These are phyloP conservation scores for Ellobium chinense DNA, from an alignment of 2,888 invertebrate genomes.

Conservation along the genomic window DNA sequence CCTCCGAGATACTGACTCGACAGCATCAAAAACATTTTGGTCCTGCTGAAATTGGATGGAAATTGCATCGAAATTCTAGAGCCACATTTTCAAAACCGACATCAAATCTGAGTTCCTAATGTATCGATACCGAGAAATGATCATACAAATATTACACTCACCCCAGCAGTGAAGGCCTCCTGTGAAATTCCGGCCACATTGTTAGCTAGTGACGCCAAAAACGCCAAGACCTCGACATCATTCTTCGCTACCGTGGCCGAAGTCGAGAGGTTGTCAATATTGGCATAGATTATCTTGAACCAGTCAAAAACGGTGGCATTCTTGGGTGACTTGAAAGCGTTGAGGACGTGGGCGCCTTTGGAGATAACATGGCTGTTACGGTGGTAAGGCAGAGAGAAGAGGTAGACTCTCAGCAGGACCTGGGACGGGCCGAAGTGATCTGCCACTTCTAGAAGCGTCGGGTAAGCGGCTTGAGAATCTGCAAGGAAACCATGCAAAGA, in stretches of 20 bases:
- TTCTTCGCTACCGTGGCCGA: neutral
- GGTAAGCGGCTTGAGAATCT: conserved; percentile 61
- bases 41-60: too few relatives aligned
- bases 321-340: neutral
- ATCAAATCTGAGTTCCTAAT: too few relatives aligned
- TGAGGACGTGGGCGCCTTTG: conserved; percentile 55
- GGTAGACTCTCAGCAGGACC: conserved; percentile 61
- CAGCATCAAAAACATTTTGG: too few relatives aligned
- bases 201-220: neutral
- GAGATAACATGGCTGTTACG: conserved; percentile 65
- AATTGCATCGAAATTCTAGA: too few relatives aligned
- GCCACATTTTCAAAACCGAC: too few relatives aligned
- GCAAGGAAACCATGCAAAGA: too few relatives aligned
- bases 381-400: conserved; percentile 74
- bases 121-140: too few relatives aligned
- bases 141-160: too few relatives aligned
- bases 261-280: conserved; percentile 19
- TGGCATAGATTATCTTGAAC: conserved; percentile 5
- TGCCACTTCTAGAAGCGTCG: conserved; percentile 62
- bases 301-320: conserved; percentile 21
- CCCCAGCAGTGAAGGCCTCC: neutral
- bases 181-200: neutral
- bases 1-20: too few relatives aligned
- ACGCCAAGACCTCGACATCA: conserved; percentile 11
- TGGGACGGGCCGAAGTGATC: conserved; percentile 59